Base-by-base conservation (phyloP, 2,888 invertebrate species). In the Leucania comma region DNA sequence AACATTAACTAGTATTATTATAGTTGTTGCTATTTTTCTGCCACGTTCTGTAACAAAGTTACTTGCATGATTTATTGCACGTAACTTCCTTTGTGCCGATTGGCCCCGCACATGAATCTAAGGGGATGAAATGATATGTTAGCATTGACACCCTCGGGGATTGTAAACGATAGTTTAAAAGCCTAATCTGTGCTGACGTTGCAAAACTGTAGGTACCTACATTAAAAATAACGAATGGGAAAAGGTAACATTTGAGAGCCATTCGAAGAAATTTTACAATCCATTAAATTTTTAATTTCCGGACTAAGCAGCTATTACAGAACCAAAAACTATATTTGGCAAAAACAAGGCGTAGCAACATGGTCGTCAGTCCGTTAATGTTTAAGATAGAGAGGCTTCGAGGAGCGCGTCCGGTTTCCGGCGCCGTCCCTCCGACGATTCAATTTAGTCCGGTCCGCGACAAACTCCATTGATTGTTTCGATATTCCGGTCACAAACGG, bases 391-490 rank as follows among this genome's bases (percentile, higher is more conserved):
- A 90, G 87, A 90, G 89, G 88, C 81, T 87, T 87, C 87, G 89
- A 90, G 88, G 86, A 88, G 86, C 87, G 88, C 87, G 88, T 94
- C 95, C 95, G 94, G 94, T 93, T 93, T 93, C 94, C 94, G 93
- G 91, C 80, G 84, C 78, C 90, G 89, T 90, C 88, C 85, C 83
- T 85, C 86, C 85, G 84, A 78, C 91, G 92, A 95, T 95, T 94
- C 94, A 94, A 95, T 95, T 95, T 94, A 87, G 88, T 88, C 88
- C 85, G 86, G 86, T 83, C 91, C 90, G 91, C 90, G 92, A 92
- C 94, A 92, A 94, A 95, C 95, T 95, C 88, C 92, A 93, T 93
- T 95, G 94, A 95, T 95, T 95, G 94, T 94, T 92, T 95, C 94
- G 92, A 92, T 94, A 95, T 95, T 95, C 95, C 92, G 92, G 89